These are phyloP conservation scores for Acrocera orbiculus DNA, from an alignment of 2,888 invertebrate species.

Conservation along the genomic window DNA sequence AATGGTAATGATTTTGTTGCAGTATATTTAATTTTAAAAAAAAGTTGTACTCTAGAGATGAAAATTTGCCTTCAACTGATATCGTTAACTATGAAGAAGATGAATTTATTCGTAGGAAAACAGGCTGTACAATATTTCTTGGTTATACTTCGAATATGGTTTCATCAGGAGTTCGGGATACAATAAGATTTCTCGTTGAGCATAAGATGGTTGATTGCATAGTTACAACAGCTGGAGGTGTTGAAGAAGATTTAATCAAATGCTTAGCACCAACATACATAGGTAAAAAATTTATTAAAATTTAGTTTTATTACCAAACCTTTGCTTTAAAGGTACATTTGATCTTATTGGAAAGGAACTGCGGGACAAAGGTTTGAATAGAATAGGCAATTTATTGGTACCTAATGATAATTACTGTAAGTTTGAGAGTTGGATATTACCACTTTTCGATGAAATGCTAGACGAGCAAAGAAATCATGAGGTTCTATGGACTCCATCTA, in stretches of 20 bases:
- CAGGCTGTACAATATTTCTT: slow-evolving; percentile 85
- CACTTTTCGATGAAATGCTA: slow-evolving; percentile 78
- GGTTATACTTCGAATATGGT: slow-evolving; percentile 97
- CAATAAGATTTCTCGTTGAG: slow-evolving; percentile 69
- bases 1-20: slow-evolving; percentile 44
- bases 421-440: slow-evolving; percentile 93
- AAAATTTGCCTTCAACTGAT: no score
- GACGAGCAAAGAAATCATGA: slow-evolving; percentile 62
- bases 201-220: slow-evolving; percentile 86
- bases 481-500: slow-evolving; percentile 81
- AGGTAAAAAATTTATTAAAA: slow-evolving; percentile 33
- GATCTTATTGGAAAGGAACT: slow-evolving; percentile 60
- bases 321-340: slow-evolving; percentile 41
- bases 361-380: slow-evolving; percentile 69
- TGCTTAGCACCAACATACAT: slow-evolving; percentile 88
- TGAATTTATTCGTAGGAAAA: slow-evolving; percentile 55
- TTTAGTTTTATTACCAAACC: background rate
- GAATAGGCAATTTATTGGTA: slow-evolving; percentile 76
- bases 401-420: slow-evolving; percentile 97
- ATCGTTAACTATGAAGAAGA: slow-evolving; percentile 66
- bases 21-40: background rate
- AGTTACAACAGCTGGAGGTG: slow-evolving; percentile 93
- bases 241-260: slow-evolving; percentile 98
- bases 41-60: background rate
- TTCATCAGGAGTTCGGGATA: slow-evolving; percentile 86